Conservation (phyloP, 2,797 vertebrate genomes). For the Margarornis squamiger region DNA sequence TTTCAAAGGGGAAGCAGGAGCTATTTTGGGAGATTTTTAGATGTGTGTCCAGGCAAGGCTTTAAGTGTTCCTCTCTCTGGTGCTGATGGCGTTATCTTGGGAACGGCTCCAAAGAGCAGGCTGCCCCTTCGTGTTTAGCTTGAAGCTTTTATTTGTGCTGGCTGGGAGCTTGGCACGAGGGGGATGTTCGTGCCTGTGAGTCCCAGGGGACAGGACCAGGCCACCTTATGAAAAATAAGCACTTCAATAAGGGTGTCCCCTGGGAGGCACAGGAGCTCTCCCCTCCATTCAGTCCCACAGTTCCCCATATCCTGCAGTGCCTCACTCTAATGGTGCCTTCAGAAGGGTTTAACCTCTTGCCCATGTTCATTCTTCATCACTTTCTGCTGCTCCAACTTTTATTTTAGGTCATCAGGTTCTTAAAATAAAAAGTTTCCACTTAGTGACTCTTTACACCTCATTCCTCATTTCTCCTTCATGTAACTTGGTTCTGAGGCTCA, state of each 20-base stretch:
- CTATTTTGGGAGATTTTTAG: slow-evolving; percentile 62
- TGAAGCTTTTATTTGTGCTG: background rate
- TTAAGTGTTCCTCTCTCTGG: background rate
- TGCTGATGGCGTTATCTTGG: slow-evolving; percentile 11
- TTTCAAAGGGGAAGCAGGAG: slow-evolving; percentile 52
- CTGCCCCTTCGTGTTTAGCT: background rate
- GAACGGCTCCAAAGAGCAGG: background rate
- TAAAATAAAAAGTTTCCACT: background rate
- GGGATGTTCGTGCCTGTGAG: fast-evolving
- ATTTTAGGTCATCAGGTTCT: background rate
- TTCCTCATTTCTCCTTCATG: fast-evolving
- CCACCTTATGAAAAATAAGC: background rate
- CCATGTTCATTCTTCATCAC: background rate
- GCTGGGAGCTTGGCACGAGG: background rate
- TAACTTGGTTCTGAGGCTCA: background rate
- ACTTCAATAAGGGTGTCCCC: fast-evolving
- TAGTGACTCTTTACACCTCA: background rate
- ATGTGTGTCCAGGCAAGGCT: slow-evolving; percentile 30
- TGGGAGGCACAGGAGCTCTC: background rate
- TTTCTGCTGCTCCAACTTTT: background rate
- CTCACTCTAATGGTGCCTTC: background rate
- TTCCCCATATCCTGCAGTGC: background rate
- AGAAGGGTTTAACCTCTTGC: background rate
- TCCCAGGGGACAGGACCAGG: background rate
- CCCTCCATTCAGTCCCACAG: background rate